phyloP scores from a whole-genome alignment of 2,888 invertebrate species.

The Nomada fabriciana region DNA sequence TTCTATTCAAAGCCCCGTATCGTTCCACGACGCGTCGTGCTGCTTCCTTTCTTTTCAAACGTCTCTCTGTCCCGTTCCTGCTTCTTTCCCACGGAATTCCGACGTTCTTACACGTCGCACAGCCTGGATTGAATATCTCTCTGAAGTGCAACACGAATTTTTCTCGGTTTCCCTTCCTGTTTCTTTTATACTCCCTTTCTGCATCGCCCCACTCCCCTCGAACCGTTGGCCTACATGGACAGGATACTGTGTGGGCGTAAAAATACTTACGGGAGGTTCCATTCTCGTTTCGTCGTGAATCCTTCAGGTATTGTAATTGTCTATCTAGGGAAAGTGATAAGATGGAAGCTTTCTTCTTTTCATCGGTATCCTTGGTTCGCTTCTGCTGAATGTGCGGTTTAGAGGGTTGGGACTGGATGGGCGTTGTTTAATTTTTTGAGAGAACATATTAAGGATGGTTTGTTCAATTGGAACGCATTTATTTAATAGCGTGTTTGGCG shows the following conservation, averaged over 20 bases:
- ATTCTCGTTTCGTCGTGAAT: not conserved
- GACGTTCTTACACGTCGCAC: slow-evolving; percentile 8
- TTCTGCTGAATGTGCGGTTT: too few species aligned
- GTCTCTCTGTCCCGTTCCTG: slow-evolving; percentile 9
- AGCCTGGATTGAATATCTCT: slow-evolving; percentile 24
- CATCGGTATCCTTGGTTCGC: too few species aligned
- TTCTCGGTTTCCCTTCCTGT: not conserved
- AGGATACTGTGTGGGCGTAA: slow-evolving; percentile 8
- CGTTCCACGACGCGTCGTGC: slow-evolving; percentile 19
- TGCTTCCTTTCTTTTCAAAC: slow-evolving; percentile 21
- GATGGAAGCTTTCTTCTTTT: not conserved
- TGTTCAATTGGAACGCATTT: too few species aligned
- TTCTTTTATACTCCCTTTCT: not conserved
- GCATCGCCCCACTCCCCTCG: not conserved
- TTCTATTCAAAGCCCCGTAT: slow-evolving; percentile 60
- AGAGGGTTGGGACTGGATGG: too few species aligned
- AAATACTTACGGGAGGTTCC: not conserved
- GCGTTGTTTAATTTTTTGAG: too few species aligned
- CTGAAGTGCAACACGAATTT: slow-evolving; percentile 24
- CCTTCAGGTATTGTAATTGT: not conserved
- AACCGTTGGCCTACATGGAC: slow-evolving; percentile 37
- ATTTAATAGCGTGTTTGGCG: too few species aligned
- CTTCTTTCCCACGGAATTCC: not conserved
- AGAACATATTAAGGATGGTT: too few species aligned
- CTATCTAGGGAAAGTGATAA: slow-evolving; percentile 10